Evolutionary conservation across 2,797 vertebrate genomes (phyloP).

Genomic region (Passerculus sandwichensis): DNA sequence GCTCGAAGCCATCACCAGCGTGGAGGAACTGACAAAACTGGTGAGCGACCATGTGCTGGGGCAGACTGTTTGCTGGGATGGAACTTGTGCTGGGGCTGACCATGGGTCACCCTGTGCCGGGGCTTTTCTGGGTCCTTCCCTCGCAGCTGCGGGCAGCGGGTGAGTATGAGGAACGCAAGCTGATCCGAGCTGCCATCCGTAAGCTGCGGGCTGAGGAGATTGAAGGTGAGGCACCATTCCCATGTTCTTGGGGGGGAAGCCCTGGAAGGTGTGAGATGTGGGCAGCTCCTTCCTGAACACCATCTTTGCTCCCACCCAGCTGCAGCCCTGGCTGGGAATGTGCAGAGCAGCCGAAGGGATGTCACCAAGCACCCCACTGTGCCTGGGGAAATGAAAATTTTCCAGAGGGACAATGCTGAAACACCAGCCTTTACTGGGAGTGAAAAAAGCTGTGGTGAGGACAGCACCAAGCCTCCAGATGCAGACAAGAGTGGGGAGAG

Average conservation of each 20-base stretch:
- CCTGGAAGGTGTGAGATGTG: background rate
- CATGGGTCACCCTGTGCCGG: background rate
- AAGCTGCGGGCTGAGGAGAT: constrained; percentile 88
- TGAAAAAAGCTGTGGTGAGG: background rate
- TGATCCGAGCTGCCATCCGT: constrained; percentile 92
- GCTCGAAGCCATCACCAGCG: constrained; percentile 85
- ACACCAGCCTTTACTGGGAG: constrained; percentile 39
- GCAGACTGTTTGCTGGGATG: background rate
- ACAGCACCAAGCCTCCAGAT: background rate
- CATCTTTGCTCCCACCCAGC: constrained; percentile 51
- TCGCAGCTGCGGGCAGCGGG: constrained; percentile 84
- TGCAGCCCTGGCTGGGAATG: constrained; percentile 69
- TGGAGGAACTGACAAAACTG: constrained; percentile 90
- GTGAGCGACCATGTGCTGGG: constrained; percentile 43
- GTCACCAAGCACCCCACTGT: background rate
- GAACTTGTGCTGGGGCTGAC: background rate
- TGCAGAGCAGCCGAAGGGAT: background rate
- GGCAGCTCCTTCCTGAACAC: background rate
- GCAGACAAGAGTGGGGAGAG: constrained; percentile 18
- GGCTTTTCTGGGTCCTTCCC: background rate
- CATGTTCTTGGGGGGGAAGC: rapidly evolving
- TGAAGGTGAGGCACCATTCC: constrained; percentile 76
- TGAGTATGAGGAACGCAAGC: constrained; percentile 93
- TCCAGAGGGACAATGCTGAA: background rate
- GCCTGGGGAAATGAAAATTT: constrained; percentile 28